Evolutionary conservation across 2,113 vertebrate species (phyloP).

Genomic region (Cranoglanis bouderius): DNA sequence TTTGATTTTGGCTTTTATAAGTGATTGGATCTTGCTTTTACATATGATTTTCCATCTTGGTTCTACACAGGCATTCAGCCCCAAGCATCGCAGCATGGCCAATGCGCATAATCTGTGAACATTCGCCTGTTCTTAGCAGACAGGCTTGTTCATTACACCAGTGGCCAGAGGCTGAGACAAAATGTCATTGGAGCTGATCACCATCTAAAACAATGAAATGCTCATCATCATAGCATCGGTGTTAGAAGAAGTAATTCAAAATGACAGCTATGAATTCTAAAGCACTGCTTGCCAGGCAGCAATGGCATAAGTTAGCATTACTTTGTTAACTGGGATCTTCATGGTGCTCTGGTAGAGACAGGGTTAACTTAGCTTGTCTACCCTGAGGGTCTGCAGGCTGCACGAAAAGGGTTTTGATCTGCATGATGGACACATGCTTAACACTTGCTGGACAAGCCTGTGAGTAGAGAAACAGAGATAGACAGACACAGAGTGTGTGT

Average conservation of each 20-base stretch:
- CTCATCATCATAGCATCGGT: neutral
- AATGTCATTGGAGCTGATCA: slow-evolving; percentile 1
- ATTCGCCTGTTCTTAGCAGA: neutral
- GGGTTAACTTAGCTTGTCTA: slow-evolving; percentile 46
- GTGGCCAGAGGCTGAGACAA: neutral
- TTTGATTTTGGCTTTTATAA: neutral
- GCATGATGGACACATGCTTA: slow-evolving; percentile 55
- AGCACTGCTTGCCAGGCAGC: neutral
- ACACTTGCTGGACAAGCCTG: slow-evolving; percentile 39
- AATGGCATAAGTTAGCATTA: neutral
- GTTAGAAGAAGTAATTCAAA: slow-evolving; percentile 9
- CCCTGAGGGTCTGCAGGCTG: slow-evolving; percentile 44
- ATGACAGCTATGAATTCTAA: neutral
- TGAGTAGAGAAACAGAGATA: neutral
- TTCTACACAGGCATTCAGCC: neutral
- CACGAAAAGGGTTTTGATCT: slow-evolving; percentile 55
- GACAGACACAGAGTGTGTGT: neutral
- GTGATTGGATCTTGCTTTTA: neutral
- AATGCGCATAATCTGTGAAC: slow-evolving; percentile 14
- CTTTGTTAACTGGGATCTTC: slow-evolving; percentile 28
- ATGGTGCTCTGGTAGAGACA: slow-evolving; percentile 33
- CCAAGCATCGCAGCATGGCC: neutral
- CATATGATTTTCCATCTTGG: neutral
- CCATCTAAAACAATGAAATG: neutral
- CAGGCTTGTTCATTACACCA: neutral